Base-by-base conservation (phyloP, 2,113 vertebrate genomes). In the Osmerus mordax region DNA sequence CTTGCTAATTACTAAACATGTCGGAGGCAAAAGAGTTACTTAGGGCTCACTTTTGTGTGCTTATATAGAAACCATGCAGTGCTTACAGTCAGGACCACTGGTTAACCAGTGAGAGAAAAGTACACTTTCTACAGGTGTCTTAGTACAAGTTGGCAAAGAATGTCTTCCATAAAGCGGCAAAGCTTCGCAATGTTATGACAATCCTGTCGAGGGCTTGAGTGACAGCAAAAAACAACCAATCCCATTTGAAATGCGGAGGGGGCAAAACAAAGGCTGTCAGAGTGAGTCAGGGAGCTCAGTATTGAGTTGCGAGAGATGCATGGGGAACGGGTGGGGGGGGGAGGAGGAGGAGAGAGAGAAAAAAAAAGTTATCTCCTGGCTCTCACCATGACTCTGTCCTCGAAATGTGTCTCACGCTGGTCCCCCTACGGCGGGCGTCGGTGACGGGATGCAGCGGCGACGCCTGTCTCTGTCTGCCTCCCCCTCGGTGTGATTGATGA, bases 401-500 rank as follows among this genome's bases (percentile, higher is more conserved):
- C 75, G 70, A 87, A 83, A 88, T 76, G 78, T 76, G 72, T 73
- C 32, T 87, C 89, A 80, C 71, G 83, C 85, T 86, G 86, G 75
- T 87, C 78, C 70, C 83, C 86, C 87, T 72, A 74, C 81, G 83
- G 85, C 87, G 83, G 81, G 80, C 67, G 72, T 21, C 80, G 69
- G 81, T 87, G 91, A 91, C 85, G 80, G 84, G 81, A 89, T 84
- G 77, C 28, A 52, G 52, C 28, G 55, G 68, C 65, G 23, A 67
- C 53, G 32, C 66, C 86, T 81, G 82, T 82, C 81, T 86, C 70
- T 83, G 76, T 81, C 80, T 47, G 80, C 78, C 71, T 69, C 79
- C 85, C 88, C 89, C 87, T 87, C 82, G 69, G 86, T 32, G 87
- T 92, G 92, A 93, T 91, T 91, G 91, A 92, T 93, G 92, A 90